A percentile compares a stretch with the other conserved stretches of the same genome.
These are phyloP conservation scores for Myotis pilosus DNA, from an alignment of 2,797 vertebrate species.

Conservation along the genomic window DNA sequence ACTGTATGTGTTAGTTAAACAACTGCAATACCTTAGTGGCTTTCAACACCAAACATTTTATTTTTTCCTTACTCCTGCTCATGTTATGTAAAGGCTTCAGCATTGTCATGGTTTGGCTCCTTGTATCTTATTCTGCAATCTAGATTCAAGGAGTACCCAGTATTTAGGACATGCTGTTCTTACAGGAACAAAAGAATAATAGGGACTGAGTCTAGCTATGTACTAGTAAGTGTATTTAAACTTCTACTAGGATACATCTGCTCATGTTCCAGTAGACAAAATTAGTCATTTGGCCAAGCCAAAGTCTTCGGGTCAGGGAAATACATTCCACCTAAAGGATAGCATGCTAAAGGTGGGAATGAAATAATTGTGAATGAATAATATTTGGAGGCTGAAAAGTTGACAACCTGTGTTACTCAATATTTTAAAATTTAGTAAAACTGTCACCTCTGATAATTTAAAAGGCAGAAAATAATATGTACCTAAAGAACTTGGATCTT, in stretches of 20 bases:
- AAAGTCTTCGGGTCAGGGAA: slow-evolving; percentile 2
- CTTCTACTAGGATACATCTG: slow-evolving; percentile 24
- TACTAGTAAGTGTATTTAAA: slow-evolving; percentile 38
- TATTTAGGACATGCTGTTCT: slow-evolving; percentile 40
- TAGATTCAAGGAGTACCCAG: slow-evolving; percentile 15
- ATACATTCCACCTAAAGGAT: not conserved
- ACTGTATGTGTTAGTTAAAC: not conserved
- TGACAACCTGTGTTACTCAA: not conserved
- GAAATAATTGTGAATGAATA: slow-evolving; percentile 38
- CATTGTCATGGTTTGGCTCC: not conserved
- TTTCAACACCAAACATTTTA: slow-evolving; percentile 53
- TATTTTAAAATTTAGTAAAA: slow-evolving; percentile 47
- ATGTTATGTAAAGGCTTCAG: not conserved
- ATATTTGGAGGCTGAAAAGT: slow-evolving; percentile 37
- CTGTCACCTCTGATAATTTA: not conserved
- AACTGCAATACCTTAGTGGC: not conserved
- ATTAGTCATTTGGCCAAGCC: not conserved
- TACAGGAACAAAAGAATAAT: slow-evolving; percentile 39
- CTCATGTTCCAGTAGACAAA: slow-evolving; percentile 4
- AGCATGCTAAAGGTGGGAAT: not conserved
- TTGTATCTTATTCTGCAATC: slow-evolving; percentile 8
- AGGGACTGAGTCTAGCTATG: not conserved
- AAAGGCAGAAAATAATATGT: slow-evolving; percentile 40
- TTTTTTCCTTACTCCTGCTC: slow-evolving; percentile 1
- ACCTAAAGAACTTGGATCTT: not conserved